Conservation (phyloP, 1,140 invertebrate species). For the Plutomurus gul region DNA sequence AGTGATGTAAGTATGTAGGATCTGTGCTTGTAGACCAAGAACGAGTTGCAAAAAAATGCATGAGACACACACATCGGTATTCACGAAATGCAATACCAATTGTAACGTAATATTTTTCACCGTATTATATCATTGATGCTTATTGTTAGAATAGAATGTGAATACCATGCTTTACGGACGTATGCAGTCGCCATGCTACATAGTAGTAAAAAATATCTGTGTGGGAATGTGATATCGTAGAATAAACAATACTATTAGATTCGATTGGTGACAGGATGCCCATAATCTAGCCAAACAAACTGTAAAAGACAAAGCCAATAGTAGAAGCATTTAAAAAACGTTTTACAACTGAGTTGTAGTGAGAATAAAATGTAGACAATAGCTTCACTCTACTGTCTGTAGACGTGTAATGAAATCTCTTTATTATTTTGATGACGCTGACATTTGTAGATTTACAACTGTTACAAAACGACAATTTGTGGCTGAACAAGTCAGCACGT, state of each 20-base stretch:
- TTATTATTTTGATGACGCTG: too few relatives aligned
- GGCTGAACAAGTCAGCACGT: too few relatives aligned
- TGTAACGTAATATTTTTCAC: neutral
- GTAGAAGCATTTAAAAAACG: too few relatives aligned
- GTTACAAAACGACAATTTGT: too few relatives aligned
- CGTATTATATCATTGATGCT: too few relatives aligned
- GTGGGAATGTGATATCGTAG: too few relatives aligned
- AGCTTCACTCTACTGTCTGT: too few relatives aligned
- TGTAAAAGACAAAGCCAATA: too few relatives aligned
- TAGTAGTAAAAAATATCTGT: neutral
- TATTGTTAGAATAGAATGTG: neutral
- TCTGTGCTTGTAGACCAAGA: neutral
- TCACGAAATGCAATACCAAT: neutral
- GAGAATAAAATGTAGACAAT: neutral
- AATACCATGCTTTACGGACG: neutral
- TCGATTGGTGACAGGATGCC: neutral
- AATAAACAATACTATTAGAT: neutral
- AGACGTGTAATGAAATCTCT: too few relatives aligned
- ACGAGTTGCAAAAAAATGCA: neutral
- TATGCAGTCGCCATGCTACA: neutral
- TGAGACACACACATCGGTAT: neutral
- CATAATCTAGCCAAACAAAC: neutral
- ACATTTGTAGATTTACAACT: too few relatives aligned
- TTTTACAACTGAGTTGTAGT: too few relatives aligned
- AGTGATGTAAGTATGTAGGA: neutral